A percentile compares a stretch with the other conserved stretches of the same genome.
These are phyloP conservation scores for Decapterus maruadsi DNA, from an alignment of 2,797 vertebrate genomes.

Conservation along the genomic window DNA sequence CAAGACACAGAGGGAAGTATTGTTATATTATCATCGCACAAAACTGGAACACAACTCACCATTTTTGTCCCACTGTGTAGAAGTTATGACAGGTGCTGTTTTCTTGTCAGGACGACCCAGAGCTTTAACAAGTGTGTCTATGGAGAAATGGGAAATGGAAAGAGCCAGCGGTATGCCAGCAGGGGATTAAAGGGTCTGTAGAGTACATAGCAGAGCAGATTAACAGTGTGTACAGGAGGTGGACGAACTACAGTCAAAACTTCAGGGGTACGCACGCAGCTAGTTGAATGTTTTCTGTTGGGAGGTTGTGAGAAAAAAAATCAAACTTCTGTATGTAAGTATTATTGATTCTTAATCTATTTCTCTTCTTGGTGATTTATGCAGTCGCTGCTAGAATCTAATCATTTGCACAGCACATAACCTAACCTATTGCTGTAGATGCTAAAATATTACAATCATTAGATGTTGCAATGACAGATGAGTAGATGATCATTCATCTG, in stretches of 20 bases:
- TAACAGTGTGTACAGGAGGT: constrained; percentile 73
- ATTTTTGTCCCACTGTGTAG: constrained; percentile 22
- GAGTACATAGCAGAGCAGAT: constrained; percentile 83
- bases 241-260: constrained; percentile 57
- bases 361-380: neutral
- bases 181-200: constrained; percentile 79
- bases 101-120: constrained; percentile 41
- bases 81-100: constrained; percentile 32
- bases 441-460: neutral
- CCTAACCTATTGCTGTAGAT: neutral
- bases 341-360: constrained; percentile 5
- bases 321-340: constrained; percentile 70
- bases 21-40: neutral
- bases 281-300: constrained; percentile 47
- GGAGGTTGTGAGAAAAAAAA: constrained; percentile 40
- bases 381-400: neutral
- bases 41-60: constrained; percentile 58
- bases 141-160: constrained; percentile 73
- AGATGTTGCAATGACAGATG: neutral
- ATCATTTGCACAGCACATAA: neutral
- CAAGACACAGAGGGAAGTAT: neutral
- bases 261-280: constrained; percentile 23
- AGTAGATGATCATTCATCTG: constrained; percentile 1
- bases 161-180: constrained; percentile 78
- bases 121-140: constrained; percentile 53